A percentile compares a stretch with the other conserved stretches of the same genome.
Conservation (phyloP, 1,140 invertebrate genomes). For the Drosophila funebris region DNA sequence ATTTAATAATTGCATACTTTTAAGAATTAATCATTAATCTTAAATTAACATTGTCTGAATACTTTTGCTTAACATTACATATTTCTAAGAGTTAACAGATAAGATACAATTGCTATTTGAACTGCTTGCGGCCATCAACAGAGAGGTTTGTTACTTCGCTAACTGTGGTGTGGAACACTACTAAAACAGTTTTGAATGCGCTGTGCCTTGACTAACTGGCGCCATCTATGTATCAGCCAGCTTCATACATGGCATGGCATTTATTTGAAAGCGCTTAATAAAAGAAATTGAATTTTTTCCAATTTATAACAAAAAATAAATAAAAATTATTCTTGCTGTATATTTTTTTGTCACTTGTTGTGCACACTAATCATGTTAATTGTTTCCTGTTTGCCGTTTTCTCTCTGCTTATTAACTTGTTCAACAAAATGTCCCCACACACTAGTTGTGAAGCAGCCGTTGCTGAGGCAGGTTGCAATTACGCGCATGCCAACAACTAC, state of each 20-base stretch:
- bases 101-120: not conserved
- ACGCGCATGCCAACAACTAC: constrained; percentile 54
- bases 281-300: not conserved
- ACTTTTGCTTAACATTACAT: no score
- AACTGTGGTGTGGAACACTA: not conserved
- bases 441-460: not conserved
- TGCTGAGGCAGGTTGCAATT: constrained; percentile 40
- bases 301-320: not conserved
- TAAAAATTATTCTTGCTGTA: not conserved
- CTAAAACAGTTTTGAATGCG: not conserved
- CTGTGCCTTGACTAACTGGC: not conserved
- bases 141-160: not conserved
- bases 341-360: not conserved
- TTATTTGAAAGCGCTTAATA: not conserved
- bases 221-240: constrained; percentile 12
- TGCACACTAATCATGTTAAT: constrained; percentile 8
- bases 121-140: not conserved
- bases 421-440: constrained; percentile 1
- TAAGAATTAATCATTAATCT: no score
- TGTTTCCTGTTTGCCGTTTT: constrained; percentile 16
- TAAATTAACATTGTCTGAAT: no score
- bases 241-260: not conserved
- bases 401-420: constrained; percentile 26
- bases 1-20: no score
- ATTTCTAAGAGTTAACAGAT: not conserved